Evolutionary conservation across 2,113 vertebrate species (phyloP), one percentile per base, ranked within the genome.

Genomic region (Pteruthius melanotis): DNA sequence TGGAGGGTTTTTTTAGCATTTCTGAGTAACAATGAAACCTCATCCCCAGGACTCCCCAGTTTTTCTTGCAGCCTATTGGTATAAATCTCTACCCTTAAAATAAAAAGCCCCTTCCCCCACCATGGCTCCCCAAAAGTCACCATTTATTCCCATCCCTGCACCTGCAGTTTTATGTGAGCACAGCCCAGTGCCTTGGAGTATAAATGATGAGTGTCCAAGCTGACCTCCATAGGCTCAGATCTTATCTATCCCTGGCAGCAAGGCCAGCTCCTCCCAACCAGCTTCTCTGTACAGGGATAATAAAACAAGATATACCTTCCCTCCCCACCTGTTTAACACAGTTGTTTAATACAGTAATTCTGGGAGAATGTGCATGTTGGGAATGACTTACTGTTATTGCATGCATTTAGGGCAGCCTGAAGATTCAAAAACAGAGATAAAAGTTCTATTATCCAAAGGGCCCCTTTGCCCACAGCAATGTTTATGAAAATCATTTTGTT

Each of bases 351-450:
- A 95, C 76, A 96, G 91, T 96, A 96, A 96, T 97, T 97, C 95
- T 95, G 78, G 63, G 90, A 86, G 91, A 97, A 97, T 96, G 90
- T 93, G 95, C 94, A 71, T 82, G 93, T 95, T 87, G 97, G 88
- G 94, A 96, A 81, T 92, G 92, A 95, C 90, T 96, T 94, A 87
- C 65, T 95, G 92, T 93, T 97, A 96, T 93, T 90, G 93, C 77
- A 81, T 50, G 77, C 75, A 60, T 94, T 97, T 92, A 96, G 96
- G 88, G 95, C 97, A 98, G 96, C 60, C 95, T 92, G 87, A 93
- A 97, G 80, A 92, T 93, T 95, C 96, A 97, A 96, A 97, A 97
- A 93, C 93, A 95, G 96, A 98, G 96, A 98, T 98, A 97, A 98
- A 97, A 98, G 88, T 94, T 89, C 95, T 97, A 93, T 97, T 97